Evolutionary conservation across 2,797 vertebrate species (phyloP), one percentile per base, ranked within the genome.

Genomic region (Microcaecilia unicolor): DNA sequence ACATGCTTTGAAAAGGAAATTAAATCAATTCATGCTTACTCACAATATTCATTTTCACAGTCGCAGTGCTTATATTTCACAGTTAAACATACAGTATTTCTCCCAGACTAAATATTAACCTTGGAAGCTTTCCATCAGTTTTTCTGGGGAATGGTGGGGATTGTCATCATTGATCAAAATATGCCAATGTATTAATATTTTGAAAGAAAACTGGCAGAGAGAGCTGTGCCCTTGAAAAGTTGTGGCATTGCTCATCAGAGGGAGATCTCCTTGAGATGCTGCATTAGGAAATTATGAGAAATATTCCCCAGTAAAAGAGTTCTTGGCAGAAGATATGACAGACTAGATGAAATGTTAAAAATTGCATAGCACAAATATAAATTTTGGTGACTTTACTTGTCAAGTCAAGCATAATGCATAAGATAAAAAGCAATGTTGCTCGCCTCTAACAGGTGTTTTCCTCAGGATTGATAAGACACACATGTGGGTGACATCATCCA

Each of bases 381-480:
- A 44, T 26, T 27, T 37, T 19, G 27, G 2, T 22, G 7, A 2
- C 25, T 5, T 31, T 37, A 7, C 15, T 33, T 44, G 15, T 25
- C 19, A 37, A 51, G 36, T 2, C 15, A 37, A 29, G 26, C 24
- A 36, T 37, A 23, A 51, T 34, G 39, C 44, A 53, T 41, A 64
- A 48, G 22, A 44, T 58, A 48, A 55, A 48, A 55, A 26, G n/a
- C 32, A 11, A n/a, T n/a, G n/a, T n/a, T n/a, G n/a, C n/a, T n/a
- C n/a, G n/a, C n/a, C n/a, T n/a, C n/a, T n/a, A n/a, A n/a, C n/a
- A n/a, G n/a, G n/a, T n/a, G n/a, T n/a, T n/a, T n/a, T n/a, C n/a
- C n/a, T n/a, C n/a, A n/a, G n/a, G n/a, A n/a, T n/a, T n/a, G n/a
- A n/a, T n/a, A n/a, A n/a, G n/a, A n/a, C n/a, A n/a, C n/a, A n/a